Conservation (phyloP, 2,888 invertebrate genomes). For the Macrosoma leucophasiata region DNA sequence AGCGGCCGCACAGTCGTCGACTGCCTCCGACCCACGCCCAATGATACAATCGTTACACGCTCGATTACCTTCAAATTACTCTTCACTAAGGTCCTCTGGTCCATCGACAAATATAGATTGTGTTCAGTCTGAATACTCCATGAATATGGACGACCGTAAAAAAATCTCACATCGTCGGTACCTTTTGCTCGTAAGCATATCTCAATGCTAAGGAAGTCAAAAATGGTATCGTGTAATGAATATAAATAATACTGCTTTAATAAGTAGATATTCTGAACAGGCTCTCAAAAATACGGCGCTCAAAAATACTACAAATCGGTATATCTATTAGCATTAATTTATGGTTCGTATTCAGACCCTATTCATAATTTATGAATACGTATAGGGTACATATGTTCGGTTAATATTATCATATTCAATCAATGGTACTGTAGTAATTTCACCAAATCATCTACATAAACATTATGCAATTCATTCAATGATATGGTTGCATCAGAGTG, state of each 20-base stretch:
- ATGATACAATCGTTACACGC: conserved; percentile 53
- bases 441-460: conserved; percentile 12
- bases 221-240: conserved; percentile 29
- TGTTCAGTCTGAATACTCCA: too few relatives aligned
- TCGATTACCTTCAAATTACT: conserved; percentile 60
- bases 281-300: too few relatives aligned
- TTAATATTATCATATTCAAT: too few relatives aligned
- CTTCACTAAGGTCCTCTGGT: conserved; percentile 37
- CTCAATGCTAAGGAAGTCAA: conserved; percentile 4
- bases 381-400: too few relatives aligned
- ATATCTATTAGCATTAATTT: too few relatives aligned
- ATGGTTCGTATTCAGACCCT: too few relatives aligned
- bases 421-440: too few relatives aligned
- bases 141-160: too few relatives aligned
- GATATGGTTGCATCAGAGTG: conserved; percentile 38
- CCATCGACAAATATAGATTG: conserved; percentile 36
- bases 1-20: conserved; percentile 34
- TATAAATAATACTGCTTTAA: conserved; percentile 30
- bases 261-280: too few relatives aligned
- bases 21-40: conserved; percentile 48
- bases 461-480: conserved; percentile 35
- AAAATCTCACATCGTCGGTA: not conserved
- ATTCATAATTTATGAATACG: too few relatives aligned
- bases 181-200: conserved; percentile 12
- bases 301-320: too few relatives aligned